These are phyloP conservation scores for Nothobranchius furzeri DNA, from an alignment of 2,113 vertebrate genomes.

Conservation along the genomic window DNA sequence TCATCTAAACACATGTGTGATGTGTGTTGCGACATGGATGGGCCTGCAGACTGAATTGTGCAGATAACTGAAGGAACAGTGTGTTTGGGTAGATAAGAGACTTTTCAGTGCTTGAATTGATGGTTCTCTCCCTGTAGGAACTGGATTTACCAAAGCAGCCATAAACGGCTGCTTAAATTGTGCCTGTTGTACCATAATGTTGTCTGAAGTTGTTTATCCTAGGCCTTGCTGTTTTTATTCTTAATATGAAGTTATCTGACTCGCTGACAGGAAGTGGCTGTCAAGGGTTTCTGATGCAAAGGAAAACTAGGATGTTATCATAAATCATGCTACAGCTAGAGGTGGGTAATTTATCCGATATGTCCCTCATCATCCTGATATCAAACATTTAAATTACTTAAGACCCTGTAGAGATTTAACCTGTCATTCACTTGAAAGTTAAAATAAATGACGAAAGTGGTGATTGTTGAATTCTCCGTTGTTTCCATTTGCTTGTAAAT, in stretches of 20 bases:
- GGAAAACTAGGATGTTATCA: too few species aligned
- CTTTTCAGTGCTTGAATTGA: constrained; percentile 8
- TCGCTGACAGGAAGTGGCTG: neutral
- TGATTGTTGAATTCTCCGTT: too few species aligned
- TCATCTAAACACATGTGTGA: constrained; percentile 4
- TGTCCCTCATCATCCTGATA: too few species aligned
- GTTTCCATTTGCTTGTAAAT: too few species aligned
- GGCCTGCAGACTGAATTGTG: constrained; percentile 10
- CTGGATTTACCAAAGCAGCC: neutral
- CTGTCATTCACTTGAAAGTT: too few species aligned
- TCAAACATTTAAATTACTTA: too few species aligned
- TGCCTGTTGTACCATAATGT: neutral
- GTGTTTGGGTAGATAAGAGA: constrained; percentile 12
- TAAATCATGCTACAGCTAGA: neutral
- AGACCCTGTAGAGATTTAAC: too few species aligned
- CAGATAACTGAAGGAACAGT: constrained; percentile 16
- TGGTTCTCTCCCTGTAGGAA: constrained; percentile 15
- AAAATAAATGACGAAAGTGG: too few species aligned
- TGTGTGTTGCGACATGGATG: neutral
- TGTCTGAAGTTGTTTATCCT: neutral
- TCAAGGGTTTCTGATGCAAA: too few species aligned
- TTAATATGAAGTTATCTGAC: neutral
- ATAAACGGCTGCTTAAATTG: neutral
- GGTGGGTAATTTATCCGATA: too few species aligned
- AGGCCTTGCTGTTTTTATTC: neutral